These are phyloP conservation scores for Notamacropus eugenii DNA, from an alignment of 2,797 vertebrate genomes.

Conservation along the genomic window DNA sequence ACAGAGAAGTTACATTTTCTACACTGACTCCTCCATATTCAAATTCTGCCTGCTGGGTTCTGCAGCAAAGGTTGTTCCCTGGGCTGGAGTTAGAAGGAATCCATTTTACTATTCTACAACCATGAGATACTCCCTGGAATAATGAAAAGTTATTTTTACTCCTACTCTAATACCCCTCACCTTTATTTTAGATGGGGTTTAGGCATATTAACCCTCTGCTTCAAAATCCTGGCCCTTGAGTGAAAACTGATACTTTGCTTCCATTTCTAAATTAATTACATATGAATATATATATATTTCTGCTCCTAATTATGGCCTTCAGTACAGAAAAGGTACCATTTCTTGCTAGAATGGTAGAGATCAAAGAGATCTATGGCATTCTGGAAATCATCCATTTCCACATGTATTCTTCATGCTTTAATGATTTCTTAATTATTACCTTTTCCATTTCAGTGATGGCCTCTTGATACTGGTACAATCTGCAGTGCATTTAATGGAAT, in stretches of 20 bases:
- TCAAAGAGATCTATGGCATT: constrained; percentile 32
- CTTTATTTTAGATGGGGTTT: constrained; percentile 44
- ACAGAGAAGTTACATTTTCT: not conserved
- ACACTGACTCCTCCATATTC: not conserved
- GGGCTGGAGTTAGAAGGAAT: not conserved
- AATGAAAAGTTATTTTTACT: not conserved
- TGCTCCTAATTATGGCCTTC: constrained; percentile 67
- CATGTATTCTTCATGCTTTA: constrained; percentile 27
- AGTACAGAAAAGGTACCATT: constrained; percentile 53
- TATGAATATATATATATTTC: constrained; percentile 43
- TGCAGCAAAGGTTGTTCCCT: not conserved
- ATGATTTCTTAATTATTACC: constrained; percentile 29
- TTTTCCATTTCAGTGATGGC: not conserved
- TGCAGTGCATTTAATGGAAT: not conserved
- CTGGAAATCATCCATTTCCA: constrained; percentile 36
- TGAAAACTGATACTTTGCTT: constrained; percentile 64
- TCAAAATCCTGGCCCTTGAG: constrained; percentile 43
- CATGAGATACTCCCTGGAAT: constrained; percentile 40
- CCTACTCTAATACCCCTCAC: not conserved
- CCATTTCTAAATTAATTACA: constrained; percentile 70
- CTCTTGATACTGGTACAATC: constrained; percentile 30
- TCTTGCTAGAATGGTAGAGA: constrained; percentile 45
- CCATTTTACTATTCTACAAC: constrained; percentile 28
- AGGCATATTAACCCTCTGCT: constrained; percentile 46
- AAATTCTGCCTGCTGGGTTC: constrained; percentile 35